Base-by-base conservation (phyloP, 2,797 vertebrate species). In the Cynodonichthys magdalenae region DNA sequence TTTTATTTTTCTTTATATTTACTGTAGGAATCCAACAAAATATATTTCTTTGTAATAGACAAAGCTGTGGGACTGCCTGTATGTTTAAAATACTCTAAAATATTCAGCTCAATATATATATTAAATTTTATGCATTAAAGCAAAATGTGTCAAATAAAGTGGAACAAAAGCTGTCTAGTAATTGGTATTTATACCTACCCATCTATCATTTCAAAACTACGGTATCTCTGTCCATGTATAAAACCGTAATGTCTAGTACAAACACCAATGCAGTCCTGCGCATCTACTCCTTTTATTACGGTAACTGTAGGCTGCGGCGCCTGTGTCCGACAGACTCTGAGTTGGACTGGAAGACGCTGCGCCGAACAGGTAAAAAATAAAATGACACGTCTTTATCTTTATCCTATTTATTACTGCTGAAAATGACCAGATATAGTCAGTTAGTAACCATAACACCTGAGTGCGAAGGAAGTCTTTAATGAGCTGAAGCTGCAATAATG, bases 281-380 rank as follows among this genome's bases (percentile, higher is more conserved):
- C 27, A 46, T 19, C 57, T 66, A 28, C 0, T 66, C 14, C 0
- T 1, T n/a, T 56, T 71, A 78, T 91, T 94, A 93, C 92, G 92
- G 92, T 93, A 92, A 44, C 39, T 36, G 66, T 15, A 66, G 68
- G 67, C 71, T 77, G 83, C 80, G 84, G 89, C 82, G 85, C 77
- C 70, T 53, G 56, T 65, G 83, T 84, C 86, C 64, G 58, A 66
- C 69, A 62, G 86, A 87, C 62, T 77, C n/a, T 77, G 85, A 91
- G 88, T 89, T 89, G 81, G 74, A 72, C 82, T 79, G 86, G 84
- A 80, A 89, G 90, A 82, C 84, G 47, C 82, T 82, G 89, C 89
- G 55, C 87, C 74, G 86, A 89, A 88, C 92, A 94, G 93, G 93
- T 94, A 93, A 83, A 80, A 49, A 53, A 31, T 5, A 39, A 39